Conservation (phyloP, 2,113 vertebrate species). For the Nerophis lumbriciformis region DNA sequence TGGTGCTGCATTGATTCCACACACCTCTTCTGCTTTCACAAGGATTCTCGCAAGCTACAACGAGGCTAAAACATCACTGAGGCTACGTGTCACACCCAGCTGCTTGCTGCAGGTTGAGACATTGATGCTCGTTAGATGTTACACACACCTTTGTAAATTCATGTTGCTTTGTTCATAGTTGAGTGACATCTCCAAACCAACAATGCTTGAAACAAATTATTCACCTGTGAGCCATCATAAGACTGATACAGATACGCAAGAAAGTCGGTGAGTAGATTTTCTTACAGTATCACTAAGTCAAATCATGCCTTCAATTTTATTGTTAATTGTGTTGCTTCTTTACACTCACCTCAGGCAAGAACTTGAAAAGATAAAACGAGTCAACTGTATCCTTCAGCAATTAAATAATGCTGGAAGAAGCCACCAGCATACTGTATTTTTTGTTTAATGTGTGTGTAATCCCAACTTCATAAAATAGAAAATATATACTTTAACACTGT, state of each 20-base stretch:
- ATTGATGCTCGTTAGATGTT: background rate
- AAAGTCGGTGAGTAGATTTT: conserved; percentile 31
- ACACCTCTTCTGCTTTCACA: background rate
- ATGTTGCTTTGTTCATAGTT: conserved; percentile 36
- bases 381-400: conserved; percentile 69
- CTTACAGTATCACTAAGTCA: too few relatives aligned
- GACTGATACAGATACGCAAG: conserved; percentile 17
- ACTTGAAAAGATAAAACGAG: conserved; percentile 70
- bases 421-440: background rate
- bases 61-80: conserved; percentile 49
- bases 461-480: background rate
- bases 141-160: background rate
- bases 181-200: conserved; percentile 6
- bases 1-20: background rate
- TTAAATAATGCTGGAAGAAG: background rate
- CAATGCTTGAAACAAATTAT: conserved; percentile 13
- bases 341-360: conserved; percentile 52
- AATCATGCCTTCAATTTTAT: background rate
- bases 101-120: conserved; percentile 55
- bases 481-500: conserved; percentile 40
- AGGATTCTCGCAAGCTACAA: conserved; percentile 65
- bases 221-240: conserved; percentile 3
- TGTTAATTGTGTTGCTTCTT: background rate
- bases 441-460: background rate
- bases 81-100: conserved; percentile 31